Base-by-base conservation (phyloP, 2,113 vertebrate genomes). In the Clarias batrachus region DNA sequence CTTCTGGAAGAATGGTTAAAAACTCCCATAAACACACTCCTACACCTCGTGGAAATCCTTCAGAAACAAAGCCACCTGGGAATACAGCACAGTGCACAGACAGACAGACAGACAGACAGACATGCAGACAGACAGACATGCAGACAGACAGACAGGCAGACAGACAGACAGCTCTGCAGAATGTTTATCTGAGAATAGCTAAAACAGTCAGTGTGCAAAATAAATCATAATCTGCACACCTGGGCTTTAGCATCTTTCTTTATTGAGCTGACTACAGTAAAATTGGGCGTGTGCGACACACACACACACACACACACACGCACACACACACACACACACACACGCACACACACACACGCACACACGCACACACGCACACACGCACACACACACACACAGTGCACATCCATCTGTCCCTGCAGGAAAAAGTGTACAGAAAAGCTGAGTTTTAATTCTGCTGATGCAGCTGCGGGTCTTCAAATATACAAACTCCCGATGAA, bases 231-330 rank as follows among this genome's bases (percentile, higher is more conserved):
- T 59, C n/a, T 33, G 16, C 25, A 33, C 56, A 80, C 57, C 78
- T 80, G 78, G 78, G 78, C 78, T 60, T 62, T 80, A 60, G 23
- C 57, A 62, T 62, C 56, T 12, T 19, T 60, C 30, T 60, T 80
- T 80, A 80, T 37, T 62, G 57, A 80, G 78, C 78, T 80, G 78
- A 80, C 78, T 80, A 60, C 78, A 80, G 78, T 80, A 80, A 80
- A 80, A 60, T 23, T 79, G 25, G 37, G 37, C 8, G 33, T 19
- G 48, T 48, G 48, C 48, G 48, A 48, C 48, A 48, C 48, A 48
- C 48, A 48, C 48, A 48, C 48, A 48, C 48, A 48, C 48, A 71
- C 65, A 66, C 65, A 66, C 65, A 27, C 37, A 23, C 37, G 9
- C n/a, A 78, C 76, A 56, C 76, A 77, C 23, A 77, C 73, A 76